Evolutionary conservation across 2,797 vertebrate species (phyloP), one percentile per base, ranked within the genome.

Genomic region (Onychomys arenicola): DNA sequence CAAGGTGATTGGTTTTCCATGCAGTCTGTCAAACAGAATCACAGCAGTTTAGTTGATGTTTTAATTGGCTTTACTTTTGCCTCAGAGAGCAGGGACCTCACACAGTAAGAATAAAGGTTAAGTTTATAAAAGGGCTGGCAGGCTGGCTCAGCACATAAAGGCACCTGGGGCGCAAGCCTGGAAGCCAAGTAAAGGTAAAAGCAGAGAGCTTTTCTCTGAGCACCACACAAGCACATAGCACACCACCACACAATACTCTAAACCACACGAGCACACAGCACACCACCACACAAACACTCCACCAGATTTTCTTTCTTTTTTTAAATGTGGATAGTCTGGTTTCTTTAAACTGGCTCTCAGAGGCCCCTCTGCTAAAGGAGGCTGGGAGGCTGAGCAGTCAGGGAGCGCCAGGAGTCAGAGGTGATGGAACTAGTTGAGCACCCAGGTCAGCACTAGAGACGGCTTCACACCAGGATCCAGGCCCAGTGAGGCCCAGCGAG

Each of bases 271-370:
- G 71, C 71, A 29, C 37, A 40, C 34, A 17, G 61, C 61, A 5
- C 61, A 12, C 27, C 61, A 63, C 63, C 63, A 65, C 63, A 65
- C 11, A 32, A 25, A 61, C 55, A 57, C 65, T 65, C 63, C n/a
- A 71, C 34, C n/a, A 40, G 17, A 40, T 37, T 71, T 37, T 65
- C 37, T 63, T 59, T 59, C 13, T 61, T 23, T 81, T n/a, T 59
- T n/a, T 63, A 2, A 40, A n/a, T 2, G 71, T 57, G 7, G 34
- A 43, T 12, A 77, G 21, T 78, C 59, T 92, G 37, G 43, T 97
- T 94, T 97, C 97, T 97, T 97, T 61, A 88, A 90, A 90, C 27
- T 32, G 19, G n/a, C 2, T 29, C 43, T 65, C 61, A 76, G 34
- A 90, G 67, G 23, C 43, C 55, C 59, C 19, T 63, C 63, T 16